phyloP scores from a whole-genome alignment of 2,888 invertebrate genomes.

The Melieria picta region DNA sequence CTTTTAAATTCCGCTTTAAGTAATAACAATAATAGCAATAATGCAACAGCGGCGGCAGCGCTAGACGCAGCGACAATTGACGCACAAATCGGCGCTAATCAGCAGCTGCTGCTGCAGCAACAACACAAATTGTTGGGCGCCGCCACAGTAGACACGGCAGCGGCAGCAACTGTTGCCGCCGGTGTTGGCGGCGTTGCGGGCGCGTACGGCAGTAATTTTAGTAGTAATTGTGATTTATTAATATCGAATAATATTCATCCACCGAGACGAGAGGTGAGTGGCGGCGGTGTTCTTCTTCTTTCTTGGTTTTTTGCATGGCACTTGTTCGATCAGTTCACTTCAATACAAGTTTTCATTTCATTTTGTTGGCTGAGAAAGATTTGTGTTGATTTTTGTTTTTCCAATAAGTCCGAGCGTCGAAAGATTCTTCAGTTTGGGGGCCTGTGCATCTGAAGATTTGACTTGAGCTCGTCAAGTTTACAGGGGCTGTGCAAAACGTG shows the following conservation, averaged over 20 bases:
- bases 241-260: slow-evolving; percentile 66
- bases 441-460: too few species aligned
- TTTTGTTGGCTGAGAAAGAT: too few species aligned
- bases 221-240: slow-evolving; percentile 65
- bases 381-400: too few species aligned
- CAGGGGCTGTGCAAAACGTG: too few species aligned
- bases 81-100: slow-evolving; percentile 8
- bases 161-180: slow-evolving; percentile 22
- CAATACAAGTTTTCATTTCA: too few species aligned
- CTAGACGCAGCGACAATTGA: slow-evolving; percentile 28
- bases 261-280: slow-evolving; percentile 65
- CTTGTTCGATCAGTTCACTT: too few species aligned
- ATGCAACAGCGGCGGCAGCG: slow-evolving; percentile 43
- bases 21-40: slow-evolving; percentile 59
- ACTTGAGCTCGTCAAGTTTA: too few species aligned
- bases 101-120: background rate
- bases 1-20: slow-evolving; percentile 45
- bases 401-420: too few species aligned
- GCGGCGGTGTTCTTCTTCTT: too few species aligned
- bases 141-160: background rate
- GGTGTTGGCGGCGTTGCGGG: slow-evolving; percentile 23
- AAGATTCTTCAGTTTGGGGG: too few species aligned
- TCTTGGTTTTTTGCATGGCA: too few species aligned
- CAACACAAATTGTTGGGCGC: background rate
- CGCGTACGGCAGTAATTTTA: slow-evolving; percentile 46